A percentile compares a stretch with the other conserved stretches of the same genome.
These are phyloP conservation scores for Drosophila bipectinata DNA, from an alignment of 1,140 invertebrate species.

Conservation along the genomic window DNA sequence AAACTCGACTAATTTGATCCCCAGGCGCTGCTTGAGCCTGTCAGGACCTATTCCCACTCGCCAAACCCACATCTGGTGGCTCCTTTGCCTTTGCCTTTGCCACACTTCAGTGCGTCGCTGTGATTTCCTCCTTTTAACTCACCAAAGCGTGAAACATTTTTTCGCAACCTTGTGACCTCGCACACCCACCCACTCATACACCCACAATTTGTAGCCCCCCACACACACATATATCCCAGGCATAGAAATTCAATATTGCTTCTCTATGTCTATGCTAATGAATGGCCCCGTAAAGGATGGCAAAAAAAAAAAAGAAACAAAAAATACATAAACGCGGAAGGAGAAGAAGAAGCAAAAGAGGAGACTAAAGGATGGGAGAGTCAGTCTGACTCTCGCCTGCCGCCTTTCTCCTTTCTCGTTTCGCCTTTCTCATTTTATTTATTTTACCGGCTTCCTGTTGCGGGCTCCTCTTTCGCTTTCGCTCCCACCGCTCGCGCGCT, in stretches of 20 bases:
- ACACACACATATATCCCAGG: conserved; percentile 15
- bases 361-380: not conserved
- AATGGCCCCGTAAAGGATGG: conserved; percentile 52
- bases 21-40: conserved; percentile 69
- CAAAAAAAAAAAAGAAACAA: not conserved
- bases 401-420: conserved; percentile 1
- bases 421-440: conserved; percentile 53
- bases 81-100: conserved; percentile 20
- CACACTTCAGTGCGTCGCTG: conserved; percentile 44
- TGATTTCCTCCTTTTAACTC: conserved; percentile 56
- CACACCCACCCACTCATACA: conserved; percentile 11
- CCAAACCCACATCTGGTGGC: conserved; percentile 2
- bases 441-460: conserved; percentile 75
- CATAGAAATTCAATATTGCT: conserved; percentile 80
- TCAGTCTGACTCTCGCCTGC: not conserved
- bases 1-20: conserved; percentile 78
- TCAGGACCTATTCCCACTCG: conserved; percentile 20
- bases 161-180: conserved; percentile 71
- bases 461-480: conserved; percentile 17
- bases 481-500: conserved; percentile 16
- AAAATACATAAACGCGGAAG: not conserved
- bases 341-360: not conserved
- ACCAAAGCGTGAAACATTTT: conserved; percentile 73
- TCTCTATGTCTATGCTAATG: conserved; percentile 77
- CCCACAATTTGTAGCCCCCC: conserved; percentile 3